Conservation (phyloP, 2,113 vertebrate genomes). For the Bungarus multicinctus region DNA sequence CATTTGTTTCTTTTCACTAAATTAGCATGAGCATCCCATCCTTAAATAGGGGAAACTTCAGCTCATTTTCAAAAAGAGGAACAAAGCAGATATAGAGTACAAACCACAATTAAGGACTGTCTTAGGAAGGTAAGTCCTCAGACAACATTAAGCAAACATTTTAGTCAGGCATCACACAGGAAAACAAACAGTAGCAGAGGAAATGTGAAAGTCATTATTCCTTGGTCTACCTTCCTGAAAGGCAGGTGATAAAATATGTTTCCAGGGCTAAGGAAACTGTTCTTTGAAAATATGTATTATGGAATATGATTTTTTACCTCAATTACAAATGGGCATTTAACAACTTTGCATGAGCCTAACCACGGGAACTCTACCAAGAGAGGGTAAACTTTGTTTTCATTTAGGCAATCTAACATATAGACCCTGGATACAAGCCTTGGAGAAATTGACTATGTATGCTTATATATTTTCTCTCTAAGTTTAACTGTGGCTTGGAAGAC, state of each 20-base stretch:
- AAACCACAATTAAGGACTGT: constrained; percentile 48
- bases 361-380: background rate
- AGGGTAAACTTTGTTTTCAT: background rate
- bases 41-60: constrained; percentile 59
- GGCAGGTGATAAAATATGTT: constrained; percentile 71
- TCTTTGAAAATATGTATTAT: constrained; percentile 64
- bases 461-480: background rate
- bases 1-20: constrained; percentile 45
- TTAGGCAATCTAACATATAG: background rate
- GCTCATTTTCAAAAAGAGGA: constrained; percentile 52
- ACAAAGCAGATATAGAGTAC: constrained; percentile 58
- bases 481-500: background rate
- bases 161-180: constrained; percentile 66
- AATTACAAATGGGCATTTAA: constrained; percentile 37
- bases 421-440: background rate
- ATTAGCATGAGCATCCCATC: constrained; percentile 56
- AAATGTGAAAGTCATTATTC: constrained; percentile 66
- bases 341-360: background rate
- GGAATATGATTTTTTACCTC: constrained; percentile 61
- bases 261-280: constrained; percentile 67
- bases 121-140: constrained; percentile 58
- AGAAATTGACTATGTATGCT: background rate
- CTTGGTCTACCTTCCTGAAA: constrained; percentile 59
- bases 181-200: constrained; percentile 72
- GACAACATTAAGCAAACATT: constrained; percentile 66